phyloP scores from a whole-genome alignment of 64 coral and sea anemone genomes.

The Montipora cactus region DNA sequence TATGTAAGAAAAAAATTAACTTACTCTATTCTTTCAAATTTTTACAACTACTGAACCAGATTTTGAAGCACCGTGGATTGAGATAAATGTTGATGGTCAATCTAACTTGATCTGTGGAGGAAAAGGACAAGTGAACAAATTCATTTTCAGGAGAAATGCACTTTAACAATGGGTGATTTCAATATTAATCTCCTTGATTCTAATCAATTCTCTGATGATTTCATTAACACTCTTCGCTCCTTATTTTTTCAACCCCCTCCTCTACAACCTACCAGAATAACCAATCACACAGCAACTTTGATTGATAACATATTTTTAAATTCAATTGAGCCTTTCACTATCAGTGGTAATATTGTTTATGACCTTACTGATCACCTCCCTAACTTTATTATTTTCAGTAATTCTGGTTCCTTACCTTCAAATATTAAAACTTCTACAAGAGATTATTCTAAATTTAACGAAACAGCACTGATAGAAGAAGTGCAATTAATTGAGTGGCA shows the following conservation, averaged over 20 bases:
- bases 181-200: not conserved
- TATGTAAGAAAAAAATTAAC: constrained; percentile 41
- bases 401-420: constrained; percentile 11
- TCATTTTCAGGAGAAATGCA: too few relatives aligned
- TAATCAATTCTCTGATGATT: constrained; percentile 5
- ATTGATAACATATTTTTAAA: constrained; percentile 70
- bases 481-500: not conserved
- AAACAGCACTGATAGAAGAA: constrained; percentile 21
- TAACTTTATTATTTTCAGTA: constrained; percentile 42
- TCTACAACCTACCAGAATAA: constrained; percentile 20
- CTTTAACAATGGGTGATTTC: too few relatives aligned
- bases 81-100: too few relatives aligned
- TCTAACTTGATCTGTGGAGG: too few relatives aligned
- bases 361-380: too few relatives aligned
- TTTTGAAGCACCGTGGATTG: too few relatives aligned
- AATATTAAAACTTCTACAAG: constrained; percentile 42
- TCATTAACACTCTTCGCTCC: constrained; percentile 11
- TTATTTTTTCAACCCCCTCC: constrained; percentile 26
- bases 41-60: too few relatives aligned
- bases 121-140: too few relatives aligned
- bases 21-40: not conserved
- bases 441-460: constrained; percentile 50
- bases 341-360: constrained; percentile 29
- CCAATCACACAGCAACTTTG: constrained; percentile 43
- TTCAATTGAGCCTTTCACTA: constrained; percentile 16